Conservation (phyloP, 2,888 invertebrate species). For the Allophyes oxyacanthae region DNA sequence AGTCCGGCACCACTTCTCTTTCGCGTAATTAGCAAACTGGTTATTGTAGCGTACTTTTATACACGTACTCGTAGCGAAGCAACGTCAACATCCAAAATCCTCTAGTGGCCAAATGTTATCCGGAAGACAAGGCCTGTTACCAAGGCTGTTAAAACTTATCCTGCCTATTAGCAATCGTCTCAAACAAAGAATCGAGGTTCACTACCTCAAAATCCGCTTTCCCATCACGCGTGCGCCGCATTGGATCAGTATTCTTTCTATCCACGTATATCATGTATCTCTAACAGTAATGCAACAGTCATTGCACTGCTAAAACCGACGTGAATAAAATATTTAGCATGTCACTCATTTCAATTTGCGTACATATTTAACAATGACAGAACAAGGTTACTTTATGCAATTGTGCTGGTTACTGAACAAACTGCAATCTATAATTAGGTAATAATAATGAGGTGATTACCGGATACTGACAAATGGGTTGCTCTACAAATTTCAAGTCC, state of each 20-base stretch:
- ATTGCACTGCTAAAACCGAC: conserved; percentile 55
- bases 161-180: neutral
- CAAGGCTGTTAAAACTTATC: no score
- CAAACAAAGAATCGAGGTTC: conserved; percentile 42
- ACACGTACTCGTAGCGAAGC: no score
- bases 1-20: neutral
- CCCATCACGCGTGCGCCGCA: conserved; percentile 44
- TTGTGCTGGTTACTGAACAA: conserved; percentile 58
- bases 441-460: conserved; percentile 6
- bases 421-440: conserved; percentile 57
- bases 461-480: no score
- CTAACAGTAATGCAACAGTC: conserved; percentile 57
- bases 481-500: no score
- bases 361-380: conserved; percentile 56
- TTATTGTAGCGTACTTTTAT: no score
- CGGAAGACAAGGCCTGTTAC: no score
- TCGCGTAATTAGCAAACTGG: no score
- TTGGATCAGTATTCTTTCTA: conserved; percentile 53
- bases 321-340: conserved; percentile 61
- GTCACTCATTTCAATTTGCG: conserved; percentile 38
- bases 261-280: conserved; percentile 41
- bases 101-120: neutral
- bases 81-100: neutral
- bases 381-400: conserved; percentile 65
- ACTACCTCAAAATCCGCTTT: conserved; percentile 46